Conservation (phyloP, 1,140 invertebrate genomes). For the Elymnias hypermnestra region DNA sequence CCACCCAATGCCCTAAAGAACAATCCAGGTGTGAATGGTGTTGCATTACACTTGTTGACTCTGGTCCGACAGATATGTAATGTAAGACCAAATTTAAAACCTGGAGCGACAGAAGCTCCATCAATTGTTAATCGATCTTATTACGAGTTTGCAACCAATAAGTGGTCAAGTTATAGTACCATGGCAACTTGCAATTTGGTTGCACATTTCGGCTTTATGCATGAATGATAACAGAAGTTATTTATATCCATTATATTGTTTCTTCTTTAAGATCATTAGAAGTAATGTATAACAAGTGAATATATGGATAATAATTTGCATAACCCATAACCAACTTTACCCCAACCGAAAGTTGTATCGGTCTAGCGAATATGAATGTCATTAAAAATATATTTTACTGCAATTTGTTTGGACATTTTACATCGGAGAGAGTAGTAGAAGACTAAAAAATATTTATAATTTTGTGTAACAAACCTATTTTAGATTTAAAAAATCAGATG, state of each 20-base stretch:
- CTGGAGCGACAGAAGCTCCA: constrained; percentile 56
- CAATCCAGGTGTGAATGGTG: constrained; percentile 42
- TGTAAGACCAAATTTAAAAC: constrained; percentile 48
- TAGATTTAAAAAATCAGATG: no score
- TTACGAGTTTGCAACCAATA: constrained; percentile 56
- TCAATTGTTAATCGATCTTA: constrained; percentile 57
- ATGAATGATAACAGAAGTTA: constrained; percentile 9
- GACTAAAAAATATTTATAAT: constrained; percentile 25
- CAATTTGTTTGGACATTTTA: neutral
- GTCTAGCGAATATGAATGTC: no score
- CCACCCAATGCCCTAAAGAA: constrained; percentile 71
- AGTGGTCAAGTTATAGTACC: constrained; percentile 23
- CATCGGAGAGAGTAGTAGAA: constrained; percentile 49
- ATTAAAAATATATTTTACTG: neutral
- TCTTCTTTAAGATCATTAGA: no score
- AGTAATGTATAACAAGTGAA: no score
- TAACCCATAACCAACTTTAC: neutral
- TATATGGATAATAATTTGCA: neutral
- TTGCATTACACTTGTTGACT: constrained; percentile 37
- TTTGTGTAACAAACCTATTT: constrained; percentile 7
- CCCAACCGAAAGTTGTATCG: neutral
- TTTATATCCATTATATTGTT: no score
- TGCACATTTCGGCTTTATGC: constrained; percentile 33
- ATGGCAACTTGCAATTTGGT: constrained; percentile 34
- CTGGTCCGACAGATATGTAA: constrained; percentile 27